These are phyloP conservation scores for Campoplex nolae DNA, from an alignment of 2,888 invertebrate genomes.

Conservation along the genomic window DNA sequence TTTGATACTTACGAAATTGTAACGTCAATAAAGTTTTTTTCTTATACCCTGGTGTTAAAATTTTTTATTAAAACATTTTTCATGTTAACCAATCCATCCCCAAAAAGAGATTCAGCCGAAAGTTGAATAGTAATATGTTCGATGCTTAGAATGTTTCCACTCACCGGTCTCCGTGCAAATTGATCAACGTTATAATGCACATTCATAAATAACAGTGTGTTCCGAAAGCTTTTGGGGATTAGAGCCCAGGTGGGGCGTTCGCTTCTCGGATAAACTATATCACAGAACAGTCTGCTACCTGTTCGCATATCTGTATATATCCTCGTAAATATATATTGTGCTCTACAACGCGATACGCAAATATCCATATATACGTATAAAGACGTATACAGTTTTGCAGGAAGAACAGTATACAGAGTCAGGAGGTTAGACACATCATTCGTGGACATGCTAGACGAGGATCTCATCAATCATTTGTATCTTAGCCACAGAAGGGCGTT, in stretches of 20 bases:
- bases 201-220: slow-evolving; percentile 30
- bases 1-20: no score
- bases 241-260: slow-evolving; percentile 25
- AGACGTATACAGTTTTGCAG: not conserved
- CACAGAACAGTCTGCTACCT: not conserved
- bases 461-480: slow-evolving; percentile 55
- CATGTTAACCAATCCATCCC: no score
- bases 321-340: not conserved
- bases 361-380: slow-evolving; percentile 4
- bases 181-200: not conserved
- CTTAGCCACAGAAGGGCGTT: slow-evolving; percentile 21
- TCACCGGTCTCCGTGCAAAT: not conserved
- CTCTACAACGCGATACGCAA: not conserved
- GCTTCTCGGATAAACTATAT: slow-evolving; percentile 36
- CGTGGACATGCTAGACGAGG: slow-evolving; percentile 48
- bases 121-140: not conserved
- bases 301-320: not conserved
- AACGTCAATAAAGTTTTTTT: no score
- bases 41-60: no score
- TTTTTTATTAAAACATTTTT: no score
- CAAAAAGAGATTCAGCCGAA: not conserved
- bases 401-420: slow-evolving; percentile 11
- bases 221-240: slow-evolving; percentile 32
- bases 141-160: not conserved
- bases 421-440: slow-evolving; percentile 47